Base-by-base conservation (phyloP, 2,797 vertebrate species). In the Helarctos malayanus region DNA sequence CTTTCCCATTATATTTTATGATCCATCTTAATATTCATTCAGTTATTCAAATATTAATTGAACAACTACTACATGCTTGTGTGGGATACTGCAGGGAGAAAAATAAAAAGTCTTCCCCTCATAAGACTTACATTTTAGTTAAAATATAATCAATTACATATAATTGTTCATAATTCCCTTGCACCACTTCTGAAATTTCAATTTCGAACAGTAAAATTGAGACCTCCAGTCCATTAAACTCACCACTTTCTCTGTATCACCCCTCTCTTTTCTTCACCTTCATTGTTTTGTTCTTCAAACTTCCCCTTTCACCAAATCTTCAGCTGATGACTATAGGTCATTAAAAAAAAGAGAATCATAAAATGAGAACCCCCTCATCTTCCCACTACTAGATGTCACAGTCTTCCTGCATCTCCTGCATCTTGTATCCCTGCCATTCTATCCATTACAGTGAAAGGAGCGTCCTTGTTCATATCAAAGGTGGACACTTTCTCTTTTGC, bases 11-110 rank as follows among this genome's bases (percentile, higher is more conserved):
- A 52, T 56, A 78, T 78, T 91, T 61, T 83, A 57, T 78, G 81
- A 94, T 56, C 54, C 21, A 12, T 71, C 41, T 63, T 61, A 82
- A 56, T 83, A 63, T n/a, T 76, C 18, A 93, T 13, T 71, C 21
- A 52, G 76, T 83, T 49, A 69, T 56, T 87, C 63, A 84, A 80
- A 89, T 63, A 79, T 56, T 93, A 86, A 69, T 52, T 79, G 35
- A 89, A 23, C 29, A 95, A 59, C 25, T 54, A 16, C 56, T 94
- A 11, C 47, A 7, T 59, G 38, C 9, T 45, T 73, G 7, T 79
- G 69, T 88, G 47, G 5, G n/a, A 89, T 91, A 65, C 13, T 65
- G 47, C 32, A 14, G 18, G 54, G 41, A 89, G 7, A 6, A 94
- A 83, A 88, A 88, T 79, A 88, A 79, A 79, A 83, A 27, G 13